Conservation (phyloP, 35 echinoderm and acorn worm genomes). For the Heliocidaris tuberculata region DNA sequence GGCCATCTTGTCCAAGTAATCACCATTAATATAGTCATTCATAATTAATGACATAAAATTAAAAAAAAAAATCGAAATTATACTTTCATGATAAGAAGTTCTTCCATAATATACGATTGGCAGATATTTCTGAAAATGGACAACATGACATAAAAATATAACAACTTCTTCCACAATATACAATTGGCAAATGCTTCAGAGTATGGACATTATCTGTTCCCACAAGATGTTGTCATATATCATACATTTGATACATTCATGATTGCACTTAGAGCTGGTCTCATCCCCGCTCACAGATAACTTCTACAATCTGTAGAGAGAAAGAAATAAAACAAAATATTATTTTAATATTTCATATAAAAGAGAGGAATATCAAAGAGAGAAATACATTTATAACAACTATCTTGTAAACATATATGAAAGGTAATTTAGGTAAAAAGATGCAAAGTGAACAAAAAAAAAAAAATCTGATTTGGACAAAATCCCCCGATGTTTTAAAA, state of each 20-base stretch:
- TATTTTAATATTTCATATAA: too few relatives aligned
- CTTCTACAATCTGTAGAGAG: conserved; percentile 64
- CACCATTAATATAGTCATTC: neutral
- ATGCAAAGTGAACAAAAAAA: too few relatives aligned
- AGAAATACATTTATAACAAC: neutral
- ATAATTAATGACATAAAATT: neutral
- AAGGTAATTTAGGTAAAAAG: neutral
- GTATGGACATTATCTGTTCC: neutral
- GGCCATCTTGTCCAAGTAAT: neutral
- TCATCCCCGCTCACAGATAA: conserved; percentile 72
- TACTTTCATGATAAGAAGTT: neutral
- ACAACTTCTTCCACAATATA: too few relatives aligned
- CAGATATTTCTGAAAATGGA: neutral
- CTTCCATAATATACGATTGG: neutral
- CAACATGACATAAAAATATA: too few relatives aligned
- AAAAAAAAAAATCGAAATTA: neutral
- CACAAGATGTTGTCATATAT: neutral
- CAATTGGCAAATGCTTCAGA: neutral
- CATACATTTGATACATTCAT: neutral
- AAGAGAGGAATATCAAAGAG: neutral
- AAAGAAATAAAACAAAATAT: conserved; percentile 23
- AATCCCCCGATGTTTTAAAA: too few relatives aligned
- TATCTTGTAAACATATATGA: neutral
- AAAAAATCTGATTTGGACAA: too few relatives aligned
- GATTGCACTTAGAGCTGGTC: neutral